Evolutionary conservation across 2,888 invertebrate species (phyloP), one percentile per base, ranked within the genome.

Genomic region (Diabrotica balteata): DNA sequence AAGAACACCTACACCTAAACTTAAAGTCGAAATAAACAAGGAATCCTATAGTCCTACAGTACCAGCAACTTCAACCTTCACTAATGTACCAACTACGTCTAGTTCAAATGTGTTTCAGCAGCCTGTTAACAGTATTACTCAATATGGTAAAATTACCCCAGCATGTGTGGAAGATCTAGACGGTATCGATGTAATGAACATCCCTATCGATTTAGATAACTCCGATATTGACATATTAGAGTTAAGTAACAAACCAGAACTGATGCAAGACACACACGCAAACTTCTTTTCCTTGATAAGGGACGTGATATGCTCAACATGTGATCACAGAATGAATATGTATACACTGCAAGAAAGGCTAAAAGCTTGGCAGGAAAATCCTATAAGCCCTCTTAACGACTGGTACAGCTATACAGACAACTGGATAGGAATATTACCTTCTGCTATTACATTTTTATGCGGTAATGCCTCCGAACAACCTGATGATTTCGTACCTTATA

Each of bases 211-310:
- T 80, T 82, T 93, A 70, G 91, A 91, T 22, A 91, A 92, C 75
- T 78, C 80, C 2, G 78, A 80, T 43, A 80, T 80, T 80, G 87
- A 87, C 69, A 86, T 87, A 70, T 80, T 88, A 57, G 87, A 86
- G 67, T 84, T 88, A 45, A 86, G 86, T 79, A 85, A 80, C 78
- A 82, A 86, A 80, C 79, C 86, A 7, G 87, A 88, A 22, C 82
- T 93, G 49, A 92, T 92, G 82, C 93, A 94, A 82, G 93, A 93
- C 59, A 93, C 93, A 0, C 94, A 94, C 75, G 89, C 91, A 0
- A 93, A 92, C 81, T 97, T 95, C 86, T 90, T 97, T 82, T 94
- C 95, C 1, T 84, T 97, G 52, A 88, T 97, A 44, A 88, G 97
- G 7, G 96, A 96, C 78, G 88, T 97, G 67, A 94, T 97, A 77